Percentiles rank a stretch among this genome's conserved stretches.
Conservation (phyloP, 2,888 invertebrate genomes). For the Lithosia quadra region DNA sequence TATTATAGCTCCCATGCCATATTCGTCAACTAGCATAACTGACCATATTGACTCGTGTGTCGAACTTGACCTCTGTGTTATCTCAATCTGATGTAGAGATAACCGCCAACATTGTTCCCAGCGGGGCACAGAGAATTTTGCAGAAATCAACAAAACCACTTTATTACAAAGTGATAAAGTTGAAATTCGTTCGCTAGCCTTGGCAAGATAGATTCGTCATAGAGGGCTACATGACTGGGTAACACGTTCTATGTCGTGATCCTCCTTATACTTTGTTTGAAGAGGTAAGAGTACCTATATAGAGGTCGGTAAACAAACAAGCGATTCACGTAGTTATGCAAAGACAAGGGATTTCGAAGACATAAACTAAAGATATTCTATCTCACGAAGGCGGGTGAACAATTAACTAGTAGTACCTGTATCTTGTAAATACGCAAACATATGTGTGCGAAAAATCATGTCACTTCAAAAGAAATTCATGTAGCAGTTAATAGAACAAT, state of each 20-base stretch:
- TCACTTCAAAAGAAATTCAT: no score
- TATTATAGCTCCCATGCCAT: slow-evolving; percentile 57
- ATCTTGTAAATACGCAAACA: no score
- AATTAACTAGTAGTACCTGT: no score
- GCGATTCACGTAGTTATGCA: slow-evolving; percentile 43
- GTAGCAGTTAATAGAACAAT: no score
- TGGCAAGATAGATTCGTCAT: slow-evolving; percentile 74
- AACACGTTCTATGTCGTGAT: slow-evolving; percentile 78
- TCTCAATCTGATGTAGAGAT: slow-evolving; percentile 81
- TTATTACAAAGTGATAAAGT: slow-evolving; percentile 55
- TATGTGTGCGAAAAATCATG: no score
- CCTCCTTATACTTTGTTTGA: slow-evolving; percentile 64
- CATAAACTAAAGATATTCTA: neutral
- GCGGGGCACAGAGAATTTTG: slow-evolving; percentile 69
- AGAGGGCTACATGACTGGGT: slow-evolving; percentile 71
- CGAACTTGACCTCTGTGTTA: slow-evolving; percentile 79
- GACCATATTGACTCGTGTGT: slow-evolving; percentile 74
- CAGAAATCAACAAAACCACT: slow-evolving; percentile 45
- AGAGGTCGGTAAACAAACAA: slow-evolving; percentile 40
- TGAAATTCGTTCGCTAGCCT: slow-evolving; percentile 43
- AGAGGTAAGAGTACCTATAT: slow-evolving; percentile 38
- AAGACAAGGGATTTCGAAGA: slow-evolving; percentile 5
- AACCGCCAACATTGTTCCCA: slow-evolving; percentile 80
- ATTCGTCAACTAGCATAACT: slow-evolving; percentile 65
- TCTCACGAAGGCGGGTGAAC: no score